Conservation (phyloP, 2,113 vertebrate genomes). For the Centropus bengalensis region DNA sequence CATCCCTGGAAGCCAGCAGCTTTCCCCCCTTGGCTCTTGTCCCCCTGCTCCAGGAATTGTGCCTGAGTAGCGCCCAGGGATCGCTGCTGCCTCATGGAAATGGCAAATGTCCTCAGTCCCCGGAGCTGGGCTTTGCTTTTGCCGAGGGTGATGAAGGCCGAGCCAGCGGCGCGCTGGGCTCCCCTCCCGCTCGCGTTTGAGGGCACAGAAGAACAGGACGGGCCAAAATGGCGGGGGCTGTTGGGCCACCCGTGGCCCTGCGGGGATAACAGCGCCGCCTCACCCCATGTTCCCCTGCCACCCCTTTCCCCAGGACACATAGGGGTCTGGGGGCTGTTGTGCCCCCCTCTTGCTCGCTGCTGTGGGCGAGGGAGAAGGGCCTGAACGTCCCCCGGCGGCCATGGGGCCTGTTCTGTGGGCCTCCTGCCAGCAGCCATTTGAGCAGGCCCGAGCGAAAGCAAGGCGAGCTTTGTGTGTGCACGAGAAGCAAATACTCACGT, state of each 20-base stretch:
- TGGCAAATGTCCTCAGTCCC: accelerated
- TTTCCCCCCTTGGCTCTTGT: accelerated
- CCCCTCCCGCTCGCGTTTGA: accelerated
- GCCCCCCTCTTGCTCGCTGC: background rate
- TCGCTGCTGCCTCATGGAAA: background rate
- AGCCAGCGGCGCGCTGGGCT: accelerated
- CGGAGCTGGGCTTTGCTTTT: background rate
- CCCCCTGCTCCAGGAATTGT: background rate
- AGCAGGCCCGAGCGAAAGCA: background rate
- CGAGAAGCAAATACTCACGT: constrained; percentile 80
- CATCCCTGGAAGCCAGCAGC: background rate
- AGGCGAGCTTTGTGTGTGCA: background rate
- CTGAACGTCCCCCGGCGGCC: accelerated
- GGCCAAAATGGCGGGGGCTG: background rate
- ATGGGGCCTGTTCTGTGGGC: background rate
- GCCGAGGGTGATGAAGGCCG: background rate
- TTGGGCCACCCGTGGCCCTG: background rate
- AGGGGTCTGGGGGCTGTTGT: accelerated
- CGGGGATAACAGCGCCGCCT: background rate
- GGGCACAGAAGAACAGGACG: background rate
- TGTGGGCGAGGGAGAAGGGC: background rate
- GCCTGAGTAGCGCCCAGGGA: background rate
- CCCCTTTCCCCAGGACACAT: background rate
- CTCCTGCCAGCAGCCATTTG: accelerated
- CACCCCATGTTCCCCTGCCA: background rate